These are phyloP conservation scores for Sebastes trivittatus DNA, from an alignment of 2,797 vertebrate species.

Conservation along the genomic window DNA sequence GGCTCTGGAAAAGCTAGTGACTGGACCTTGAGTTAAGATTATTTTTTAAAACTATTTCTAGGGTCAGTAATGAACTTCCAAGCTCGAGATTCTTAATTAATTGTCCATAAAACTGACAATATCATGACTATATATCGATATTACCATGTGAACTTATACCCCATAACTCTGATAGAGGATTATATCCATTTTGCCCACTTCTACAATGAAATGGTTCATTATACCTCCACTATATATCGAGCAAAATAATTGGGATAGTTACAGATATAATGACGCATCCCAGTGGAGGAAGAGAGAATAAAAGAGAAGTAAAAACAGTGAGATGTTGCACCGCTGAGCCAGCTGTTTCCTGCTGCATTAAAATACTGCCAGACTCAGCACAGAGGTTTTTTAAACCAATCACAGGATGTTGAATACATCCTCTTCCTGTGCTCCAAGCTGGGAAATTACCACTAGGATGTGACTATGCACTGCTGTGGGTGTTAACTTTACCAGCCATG, in stretches of 20 bases:
- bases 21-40: background rate
- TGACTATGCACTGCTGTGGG: background rate
- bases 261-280: background rate
- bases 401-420: slow-evolving; percentile 34
- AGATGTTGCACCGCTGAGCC: background rate
- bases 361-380: slow-evolving; percentile 43
- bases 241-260: background rate
- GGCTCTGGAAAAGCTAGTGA: background rate
- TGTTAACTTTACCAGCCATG: background rate
- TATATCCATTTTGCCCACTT: background rate
- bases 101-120: background rate
- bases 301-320: slow-evolving; percentile 32
- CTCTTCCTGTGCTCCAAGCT: slow-evolving; percentile 30
- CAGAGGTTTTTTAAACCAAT: background rate
- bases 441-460: slow-evolving; percentile 12
- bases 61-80: background rate
- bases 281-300: background rate
- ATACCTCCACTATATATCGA: background rate
- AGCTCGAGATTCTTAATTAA: background rate
- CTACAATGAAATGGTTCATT: background rate
- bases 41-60: background rate
- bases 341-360: slow-evolving; percentile 46
- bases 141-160: background rate
- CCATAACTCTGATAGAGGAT: background rate
- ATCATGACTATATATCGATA: background rate